Percentiles rank a stretch among this genome's conserved stretches.
phyloP scores from a whole-genome alignment of 2,797 vertebrate genomes.

The Trachurus trachurus region DNA sequence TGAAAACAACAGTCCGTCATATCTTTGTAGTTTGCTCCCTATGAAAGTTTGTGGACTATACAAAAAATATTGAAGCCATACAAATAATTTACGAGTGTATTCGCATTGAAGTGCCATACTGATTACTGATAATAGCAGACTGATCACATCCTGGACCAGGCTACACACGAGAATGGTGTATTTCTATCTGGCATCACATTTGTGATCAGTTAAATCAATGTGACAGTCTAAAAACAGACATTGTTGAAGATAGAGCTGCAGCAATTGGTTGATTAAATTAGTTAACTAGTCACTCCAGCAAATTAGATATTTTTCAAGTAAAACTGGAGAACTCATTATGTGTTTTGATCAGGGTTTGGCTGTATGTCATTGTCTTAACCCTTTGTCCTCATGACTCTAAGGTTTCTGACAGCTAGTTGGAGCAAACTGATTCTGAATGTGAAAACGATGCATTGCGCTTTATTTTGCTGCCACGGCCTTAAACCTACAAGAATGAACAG shows the following conservation, averaged over 20 bases:
- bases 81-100: too few species aligned
- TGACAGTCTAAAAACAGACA: neutral
- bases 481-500: neutral
- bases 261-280: neutral
- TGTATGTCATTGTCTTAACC: neutral
- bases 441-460: neutral
- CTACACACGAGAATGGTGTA: neutral
- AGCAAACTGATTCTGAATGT: neutral
- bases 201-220: neutral
- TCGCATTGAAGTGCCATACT: too few species aligned
- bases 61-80: too few species aligned
- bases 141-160: too few species aligned
- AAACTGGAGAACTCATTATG: too few species aligned
- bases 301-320: too few species aligned
- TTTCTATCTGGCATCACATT: neutral
- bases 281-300: too few species aligned
- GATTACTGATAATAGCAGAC: too few species aligned
- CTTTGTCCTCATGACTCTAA: neutral
- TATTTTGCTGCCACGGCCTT: neutral
- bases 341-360: too few species aligned
- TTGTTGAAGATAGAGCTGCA: neutral
- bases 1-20: too few species aligned
- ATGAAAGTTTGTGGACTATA: too few species aligned
- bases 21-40: too few species aligned
- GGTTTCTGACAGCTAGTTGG: neutral